Percentiles rank a stretch among this genome's conserved stretches.
Conservation (phyloP, 2,113 vertebrate genomes). For the Psephotus haematonotus region DNA sequence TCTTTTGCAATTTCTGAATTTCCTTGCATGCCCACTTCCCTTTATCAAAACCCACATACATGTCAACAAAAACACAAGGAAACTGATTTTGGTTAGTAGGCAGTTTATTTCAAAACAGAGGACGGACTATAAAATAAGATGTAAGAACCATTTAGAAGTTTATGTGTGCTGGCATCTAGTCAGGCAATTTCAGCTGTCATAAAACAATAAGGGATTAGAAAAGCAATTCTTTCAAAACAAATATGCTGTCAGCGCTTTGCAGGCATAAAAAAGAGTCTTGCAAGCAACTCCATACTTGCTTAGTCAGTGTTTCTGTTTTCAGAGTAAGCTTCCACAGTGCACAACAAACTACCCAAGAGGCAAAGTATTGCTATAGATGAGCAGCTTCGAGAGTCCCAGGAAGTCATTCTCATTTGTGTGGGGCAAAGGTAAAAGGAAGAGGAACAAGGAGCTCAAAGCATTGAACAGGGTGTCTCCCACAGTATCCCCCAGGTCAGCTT, state of each 20-base stretch:
- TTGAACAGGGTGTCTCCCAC: not conserved
- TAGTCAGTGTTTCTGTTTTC: not conserved
- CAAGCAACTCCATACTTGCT: constrained; percentile 26
- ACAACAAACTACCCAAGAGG: not conserved
- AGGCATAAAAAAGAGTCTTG: not conserved
- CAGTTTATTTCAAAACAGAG: constrained; percentile 9
- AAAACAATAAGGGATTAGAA: constrained; percentile 41
- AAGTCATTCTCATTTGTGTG: not conserved
- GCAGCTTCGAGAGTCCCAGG: not conserved
- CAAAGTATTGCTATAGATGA: not conserved
- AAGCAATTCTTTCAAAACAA: not conserved
- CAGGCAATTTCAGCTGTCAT: constrained; percentile 9
- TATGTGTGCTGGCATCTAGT: not conserved
- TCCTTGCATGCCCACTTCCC: not conserved
- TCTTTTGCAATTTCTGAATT: not conserved
- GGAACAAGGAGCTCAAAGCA: not conserved
- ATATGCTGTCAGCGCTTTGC: not conserved
- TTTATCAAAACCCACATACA: not conserved
- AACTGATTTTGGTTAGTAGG: not conserved
- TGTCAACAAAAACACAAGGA: not conserved
- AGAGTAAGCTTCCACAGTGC: not conserved
- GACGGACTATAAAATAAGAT: not conserved
- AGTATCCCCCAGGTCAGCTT: not conserved
- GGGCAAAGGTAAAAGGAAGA: not conserved
- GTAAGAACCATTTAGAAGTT: not conserved